Conservation (phyloP, 2,113 vertebrate species). For the Hippocampus guttulatus region DNA sequence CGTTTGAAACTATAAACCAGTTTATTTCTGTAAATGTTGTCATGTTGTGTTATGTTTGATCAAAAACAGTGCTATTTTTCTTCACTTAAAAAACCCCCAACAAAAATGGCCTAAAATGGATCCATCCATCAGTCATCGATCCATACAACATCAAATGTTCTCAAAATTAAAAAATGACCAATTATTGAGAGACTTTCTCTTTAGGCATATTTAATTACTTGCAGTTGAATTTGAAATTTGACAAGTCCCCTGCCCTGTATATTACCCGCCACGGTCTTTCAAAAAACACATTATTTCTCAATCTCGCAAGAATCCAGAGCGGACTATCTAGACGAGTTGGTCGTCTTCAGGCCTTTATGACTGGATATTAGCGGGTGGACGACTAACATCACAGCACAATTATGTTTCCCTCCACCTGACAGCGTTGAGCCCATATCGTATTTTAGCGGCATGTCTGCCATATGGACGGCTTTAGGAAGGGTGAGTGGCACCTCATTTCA, state of each 20-base stretch:
- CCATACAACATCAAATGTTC: too few species aligned
- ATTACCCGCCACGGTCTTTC: background rate
- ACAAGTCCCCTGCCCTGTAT: background rate
- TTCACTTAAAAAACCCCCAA: too few species aligned
- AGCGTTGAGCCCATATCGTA: constrained; percentile 48
- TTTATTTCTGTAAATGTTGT: background rate
- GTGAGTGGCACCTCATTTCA: constrained; percentile 81
- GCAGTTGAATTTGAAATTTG: background rate
- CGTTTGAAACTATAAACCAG: background rate
- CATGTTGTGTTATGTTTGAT: background rate
- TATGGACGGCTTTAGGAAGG: constrained; percentile 72
- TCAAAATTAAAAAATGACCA: too few species aligned
- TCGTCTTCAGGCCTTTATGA: constrained; percentile 54
- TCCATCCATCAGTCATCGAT: too few species aligned
- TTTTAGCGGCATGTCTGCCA: constrained; percentile 34
- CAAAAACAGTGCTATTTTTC: background rate
- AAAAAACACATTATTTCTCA: constrained; percentile 15
- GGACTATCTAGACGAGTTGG: constrained; percentile 66
- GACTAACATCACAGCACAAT: constrained; percentile 61
- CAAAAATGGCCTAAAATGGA: too few species aligned
- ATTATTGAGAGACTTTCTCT: too few species aligned
- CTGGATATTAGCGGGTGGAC: constrained; percentile 58
- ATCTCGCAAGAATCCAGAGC: constrained; percentile 56
- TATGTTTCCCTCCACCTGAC: constrained; percentile 55
- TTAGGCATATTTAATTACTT: background rate